Conservation (phyloP, 2,797 vertebrate genomes). For the Pygocentrus nattereri region DNA sequence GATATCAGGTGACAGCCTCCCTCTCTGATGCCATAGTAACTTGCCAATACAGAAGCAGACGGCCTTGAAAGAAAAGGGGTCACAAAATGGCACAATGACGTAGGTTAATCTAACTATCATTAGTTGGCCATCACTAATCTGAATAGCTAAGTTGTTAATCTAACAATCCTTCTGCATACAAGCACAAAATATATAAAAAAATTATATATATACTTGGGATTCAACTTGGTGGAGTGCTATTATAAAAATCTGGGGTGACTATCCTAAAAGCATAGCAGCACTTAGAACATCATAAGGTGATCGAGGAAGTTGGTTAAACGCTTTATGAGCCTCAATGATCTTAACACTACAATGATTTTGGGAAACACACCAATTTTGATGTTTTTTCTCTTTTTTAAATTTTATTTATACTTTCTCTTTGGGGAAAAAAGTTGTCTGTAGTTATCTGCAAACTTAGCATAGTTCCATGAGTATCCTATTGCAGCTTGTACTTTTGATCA, state of each 20-base stretch:
- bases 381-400: not conserved
- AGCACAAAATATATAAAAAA: not conserved
- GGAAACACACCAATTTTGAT: conserved; percentile 26
- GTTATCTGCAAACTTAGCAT: conserved; percentile 49
- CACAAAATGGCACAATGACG: not conserved
- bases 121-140: not conserved
- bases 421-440: conserved; percentile 29
- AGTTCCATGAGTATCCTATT: conserved; percentile 40
- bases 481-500: conserved; percentile 74
- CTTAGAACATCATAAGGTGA: not conserved
- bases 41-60: conserved; percentile 4
- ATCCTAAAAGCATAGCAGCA: not conserved
- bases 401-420: conserved; percentile 2
- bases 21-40: not conserved
- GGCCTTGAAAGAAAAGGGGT: not conserved
- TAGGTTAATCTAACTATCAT: not conserved
- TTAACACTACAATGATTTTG: not conserved
- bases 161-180: not conserved
- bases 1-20: conserved; percentile 2
- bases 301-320: not conserved
- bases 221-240: not conserved
- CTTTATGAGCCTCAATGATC: not conserved
- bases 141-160: not conserved
- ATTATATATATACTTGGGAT: not conserved
- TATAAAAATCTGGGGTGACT: not conserved